Base-by-base conservation (phyloP, 1,140 invertebrate genomes). In the Schmidtea mediterranea region DNA sequence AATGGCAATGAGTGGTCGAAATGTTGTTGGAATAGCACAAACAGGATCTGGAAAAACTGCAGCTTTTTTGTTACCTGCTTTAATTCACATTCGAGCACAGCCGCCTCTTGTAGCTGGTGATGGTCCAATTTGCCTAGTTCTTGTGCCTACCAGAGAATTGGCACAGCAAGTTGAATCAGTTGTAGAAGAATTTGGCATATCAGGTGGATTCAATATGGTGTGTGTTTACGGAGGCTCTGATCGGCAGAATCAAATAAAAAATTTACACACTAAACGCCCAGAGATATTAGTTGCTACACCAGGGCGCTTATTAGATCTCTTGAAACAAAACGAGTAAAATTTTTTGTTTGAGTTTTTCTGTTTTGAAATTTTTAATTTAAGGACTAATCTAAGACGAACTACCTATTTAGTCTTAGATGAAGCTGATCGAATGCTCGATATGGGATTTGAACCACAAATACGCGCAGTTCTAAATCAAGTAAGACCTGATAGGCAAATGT, bases 361-460 rank as follows among this genome's bases (percentile, higher is more conserved):
- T n/a, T n/a, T n/a, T n/a, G n/a, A n/a, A n/a, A n/a, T n/a, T n/a
- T n/a, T n/a, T n/a, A 73, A 75, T 50, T 78, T 78, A 1, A 80
- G 78, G 36, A 89, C 82, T 0, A 87, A 82, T 62, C 65, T 95
- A 16, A 72, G 74, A 38, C 72, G 84, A 37, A 82, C 80, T 59
- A 90, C 83, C 36, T 94, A 87, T 65, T 70, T 97, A 48, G 89
- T 97, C 8, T 65, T 97, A 39, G 89, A 97, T 68, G 90, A 97
- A 69, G 90, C 90, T 56, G 90, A 97, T 68, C 73, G 90, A 50
- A 97, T 97, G 89, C 72, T 95, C 57, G 89, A 95, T 66, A 95
- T 95, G 89, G 89, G 89, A 57, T 95, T 95, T 68, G 89, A 95
- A 66, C 89, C 87, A 9, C 89, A 95, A 67, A 95, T 97, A 54